These are phyloP conservation scores for Muscina levida DNA, from an alignment of 2,888 invertebrate species.

Conservation along the genomic window DNA sequence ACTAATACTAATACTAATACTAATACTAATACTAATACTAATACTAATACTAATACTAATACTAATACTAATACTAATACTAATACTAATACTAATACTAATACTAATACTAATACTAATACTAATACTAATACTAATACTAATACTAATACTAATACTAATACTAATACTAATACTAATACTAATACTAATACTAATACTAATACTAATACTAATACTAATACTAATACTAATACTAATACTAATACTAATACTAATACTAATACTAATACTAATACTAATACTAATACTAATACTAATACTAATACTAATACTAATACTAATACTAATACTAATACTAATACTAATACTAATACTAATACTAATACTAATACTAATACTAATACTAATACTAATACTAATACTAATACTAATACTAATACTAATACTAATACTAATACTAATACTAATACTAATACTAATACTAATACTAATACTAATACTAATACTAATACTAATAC, in stretches of 20 bases:
- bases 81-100: constrained; percentile 4
- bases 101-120: constrained; percentile 4
- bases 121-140: constrained; percentile 4
- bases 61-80: constrained; percentile 4
- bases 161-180: constrained; percentile 4
- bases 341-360: constrained; percentile 4
- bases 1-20: constrained; percentile 4
- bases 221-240: constrained; percentile 4
- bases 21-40: constrained; percentile 4
- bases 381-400: constrained; percentile 4
- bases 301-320: constrained; percentile 4
- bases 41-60: constrained; percentile 4
- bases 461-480: constrained; percentile 4
- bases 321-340: constrained; percentile 4
- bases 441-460: constrained; percentile 4
- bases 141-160: constrained; percentile 4
- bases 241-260: constrained; percentile 4
- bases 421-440: constrained; percentile 4
- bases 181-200: constrained; percentile 4
- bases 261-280: constrained; percentile 4
- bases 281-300: constrained; percentile 4
- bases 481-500: constrained; percentile 4
- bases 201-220: constrained; percentile 4
- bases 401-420: constrained; percentile 4
- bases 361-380: constrained; percentile 4